Conservation (phyloP, 1,140 invertebrate species). For the Papilio polyxenes region DNA sequence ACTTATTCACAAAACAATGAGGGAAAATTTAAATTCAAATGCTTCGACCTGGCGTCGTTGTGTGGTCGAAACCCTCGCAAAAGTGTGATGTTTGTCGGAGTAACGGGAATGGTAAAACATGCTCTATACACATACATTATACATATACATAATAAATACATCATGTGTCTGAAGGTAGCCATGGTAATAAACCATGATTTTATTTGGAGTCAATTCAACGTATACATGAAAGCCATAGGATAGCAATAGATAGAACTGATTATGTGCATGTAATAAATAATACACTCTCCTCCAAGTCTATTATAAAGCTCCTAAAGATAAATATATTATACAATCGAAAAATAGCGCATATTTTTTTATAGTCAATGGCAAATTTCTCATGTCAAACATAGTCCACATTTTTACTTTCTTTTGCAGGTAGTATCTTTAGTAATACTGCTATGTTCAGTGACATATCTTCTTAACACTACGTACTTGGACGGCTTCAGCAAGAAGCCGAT, state of each 20-base stretch:
- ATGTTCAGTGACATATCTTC: constrained; percentile 36
- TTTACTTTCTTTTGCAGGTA: constrained; percentile 40
- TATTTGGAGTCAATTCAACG: too few relatives aligned
- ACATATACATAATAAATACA: too few relatives aligned
- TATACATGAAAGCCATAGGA: too few relatives aligned
- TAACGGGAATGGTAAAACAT: constrained; percentile 43
- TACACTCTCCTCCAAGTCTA: too few relatives aligned
- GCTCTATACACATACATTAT: neutral
- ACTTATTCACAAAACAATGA: constrained; percentile 31
- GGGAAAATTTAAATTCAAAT: constrained; percentile 41
- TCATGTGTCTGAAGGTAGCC: too few relatives aligned
- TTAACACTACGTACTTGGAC: constrained; percentile 16
- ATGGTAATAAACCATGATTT: too few relatives aligned
- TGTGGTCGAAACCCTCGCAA: constrained; percentile 46
- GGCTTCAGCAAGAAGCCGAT: constrained; percentile 44
- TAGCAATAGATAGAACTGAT: too few relatives aligned
- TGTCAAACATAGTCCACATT: neutral
- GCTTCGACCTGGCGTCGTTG: constrained; percentile 45
- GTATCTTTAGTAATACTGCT: constrained; percentile 44
- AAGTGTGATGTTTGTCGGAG: constrained; percentile 46
- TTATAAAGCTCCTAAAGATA: too few relatives aligned
- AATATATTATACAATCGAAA: too few relatives aligned
- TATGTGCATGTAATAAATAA: too few relatives aligned
- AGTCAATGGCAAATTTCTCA: neutral
- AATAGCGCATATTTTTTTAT: too few relatives aligned